A percentile compares a stretch with the other conserved stretches of the same genome.
These are phyloP conservation scores for Trachelus stipa DNA, from an alignment of 2,888 invertebrate species.

Conservation along the genomic window DNA sequence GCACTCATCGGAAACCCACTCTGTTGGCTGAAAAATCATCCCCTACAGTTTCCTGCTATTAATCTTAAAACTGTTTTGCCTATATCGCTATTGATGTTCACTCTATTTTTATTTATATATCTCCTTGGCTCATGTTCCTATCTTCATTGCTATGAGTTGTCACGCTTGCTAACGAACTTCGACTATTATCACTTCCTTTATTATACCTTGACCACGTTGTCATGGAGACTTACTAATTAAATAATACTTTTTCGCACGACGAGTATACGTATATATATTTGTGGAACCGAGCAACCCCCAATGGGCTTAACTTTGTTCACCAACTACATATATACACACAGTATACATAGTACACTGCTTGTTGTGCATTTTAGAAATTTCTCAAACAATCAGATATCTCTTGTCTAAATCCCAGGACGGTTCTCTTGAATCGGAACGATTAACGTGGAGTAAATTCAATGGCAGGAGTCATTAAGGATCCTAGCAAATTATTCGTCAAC, in stretches of 20 bases:
- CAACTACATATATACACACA: neutral
- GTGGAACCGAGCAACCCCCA: neutral
- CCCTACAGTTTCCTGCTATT: neutral
- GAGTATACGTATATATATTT: neutral
- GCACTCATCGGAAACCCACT: constrained; percentile 20
- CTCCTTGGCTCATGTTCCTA: neutral
- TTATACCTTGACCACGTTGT: constrained; percentile 32
- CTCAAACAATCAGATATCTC: neutral
- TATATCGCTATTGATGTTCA: neutral
- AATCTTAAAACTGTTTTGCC: neutral
- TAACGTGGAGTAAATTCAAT: neutral
- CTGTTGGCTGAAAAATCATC: neutral
- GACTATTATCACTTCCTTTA: constrained; percentile 21
- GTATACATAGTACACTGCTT: neutral
- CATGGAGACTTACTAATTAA: constrained; percentile 59
- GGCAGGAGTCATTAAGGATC: neutral
- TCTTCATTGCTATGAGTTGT: neutral
- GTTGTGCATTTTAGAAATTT: neutral
- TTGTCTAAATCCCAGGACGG: neutral
- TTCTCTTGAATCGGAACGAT: neutral
- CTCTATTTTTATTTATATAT: neutral
- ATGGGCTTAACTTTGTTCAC: neutral
- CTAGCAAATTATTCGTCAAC: neutral
- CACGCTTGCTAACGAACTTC: neutral
- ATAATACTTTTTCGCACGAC: constrained; percentile 16